Conservation (phyloP, 1,140 invertebrate species). For the Drosophila santomea region DNA sequence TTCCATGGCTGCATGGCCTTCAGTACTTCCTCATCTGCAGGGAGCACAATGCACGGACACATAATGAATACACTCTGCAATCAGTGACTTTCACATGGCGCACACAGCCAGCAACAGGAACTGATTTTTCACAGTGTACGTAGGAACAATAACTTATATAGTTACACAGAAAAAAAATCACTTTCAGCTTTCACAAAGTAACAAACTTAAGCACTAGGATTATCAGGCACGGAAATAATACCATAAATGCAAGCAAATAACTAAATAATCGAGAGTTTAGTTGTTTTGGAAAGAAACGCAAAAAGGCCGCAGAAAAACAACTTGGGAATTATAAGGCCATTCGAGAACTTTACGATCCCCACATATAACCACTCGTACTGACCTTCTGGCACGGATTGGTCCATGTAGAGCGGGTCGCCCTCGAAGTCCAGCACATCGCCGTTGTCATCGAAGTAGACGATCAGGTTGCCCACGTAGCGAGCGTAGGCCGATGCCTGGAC, state of each 20-base stretch:
- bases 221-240: background rate
- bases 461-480: constrained; percentile 91
- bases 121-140: background rate
- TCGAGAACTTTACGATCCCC: too few species aligned
- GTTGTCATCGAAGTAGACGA: constrained; percentile 89
- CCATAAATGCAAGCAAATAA: too few species aligned
- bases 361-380: constrained; percentile 28
- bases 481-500: constrained; percentile 90
- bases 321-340: background rate
- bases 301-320: background rate
- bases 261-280: too few species aligned
- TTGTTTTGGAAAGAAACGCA: background rate
- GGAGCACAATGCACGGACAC: constrained; percentile 16
- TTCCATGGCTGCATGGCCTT: constrained; percentile 87
- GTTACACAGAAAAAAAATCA: background rate
- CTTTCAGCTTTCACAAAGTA: background rate
- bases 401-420: constrained; percentile 92
- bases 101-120: background rate
- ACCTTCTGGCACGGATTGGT: constrained; percentile 87
- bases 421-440: constrained; percentile 89
- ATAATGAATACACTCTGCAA: background rate
- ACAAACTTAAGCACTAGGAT: background rate
- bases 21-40: constrained; percentile 82
- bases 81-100: background rate
- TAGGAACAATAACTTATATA: background rate